phyloP scores from a whole-genome alignment of 2,113 vertebrate species.

The Myrmecobius fasciatus region DNA sequence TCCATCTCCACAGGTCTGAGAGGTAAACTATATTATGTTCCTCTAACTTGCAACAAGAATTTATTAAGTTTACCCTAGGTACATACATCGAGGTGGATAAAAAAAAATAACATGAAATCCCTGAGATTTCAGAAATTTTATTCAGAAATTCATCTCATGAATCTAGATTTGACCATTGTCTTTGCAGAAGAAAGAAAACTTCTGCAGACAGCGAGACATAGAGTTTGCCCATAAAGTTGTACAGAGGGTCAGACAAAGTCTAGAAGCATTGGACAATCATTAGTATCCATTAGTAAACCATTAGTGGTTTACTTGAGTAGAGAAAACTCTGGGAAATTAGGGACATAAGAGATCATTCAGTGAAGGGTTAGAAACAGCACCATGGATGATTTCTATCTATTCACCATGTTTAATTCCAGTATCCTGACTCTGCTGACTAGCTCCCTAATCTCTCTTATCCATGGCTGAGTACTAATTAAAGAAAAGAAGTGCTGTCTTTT shows the following conservation, averaged over 20 bases:
- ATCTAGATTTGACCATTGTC: not conserved
- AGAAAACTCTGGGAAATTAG: not conserved
- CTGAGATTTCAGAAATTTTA: not conserved
- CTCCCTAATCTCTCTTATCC: not conserved
- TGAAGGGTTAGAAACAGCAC: not conserved
- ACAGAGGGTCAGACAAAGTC: not conserved
- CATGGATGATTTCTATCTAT: not conserved
- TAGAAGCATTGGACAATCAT: not conserved
- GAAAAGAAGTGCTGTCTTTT: not conserved
- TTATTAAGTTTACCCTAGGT: not conserved
- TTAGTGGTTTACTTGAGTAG: not conserved
- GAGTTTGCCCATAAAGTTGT: not conserved
- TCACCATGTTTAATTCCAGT: not conserved
- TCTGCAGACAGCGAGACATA: not conserved
- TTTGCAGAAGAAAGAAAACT: not conserved
- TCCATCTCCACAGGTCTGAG: too few relatives aligned
- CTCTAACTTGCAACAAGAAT: not conserved
- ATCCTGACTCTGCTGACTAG: not conserved
- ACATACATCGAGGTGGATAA: not conserved
- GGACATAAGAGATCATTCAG: not conserved
- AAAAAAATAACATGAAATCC: not conserved
- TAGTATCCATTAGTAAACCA: not conserved
- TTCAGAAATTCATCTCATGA: not conserved
- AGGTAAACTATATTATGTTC: too few relatives aligned
- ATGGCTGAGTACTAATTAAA: not conserved